Percentiles rank a stretch among this genome's conserved stretches.
Conservation (phyloP, 1,140 invertebrate species). For the Oryctes rhinoceros region DNA sequence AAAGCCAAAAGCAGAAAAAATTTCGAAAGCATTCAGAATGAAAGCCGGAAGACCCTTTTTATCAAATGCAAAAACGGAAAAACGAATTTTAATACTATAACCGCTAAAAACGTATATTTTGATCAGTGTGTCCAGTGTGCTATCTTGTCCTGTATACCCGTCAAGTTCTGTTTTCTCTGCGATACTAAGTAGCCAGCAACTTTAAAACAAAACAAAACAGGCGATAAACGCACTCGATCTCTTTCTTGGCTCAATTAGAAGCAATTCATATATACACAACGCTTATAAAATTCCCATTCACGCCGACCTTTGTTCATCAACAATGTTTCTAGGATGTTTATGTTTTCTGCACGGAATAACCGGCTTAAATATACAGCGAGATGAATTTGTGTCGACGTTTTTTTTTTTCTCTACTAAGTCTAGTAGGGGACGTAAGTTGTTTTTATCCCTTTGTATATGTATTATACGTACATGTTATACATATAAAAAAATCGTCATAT, state of each 20-base stretch:
- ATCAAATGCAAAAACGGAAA: not conserved
- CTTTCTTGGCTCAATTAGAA: too few species aligned
- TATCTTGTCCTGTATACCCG: constrained; percentile 50
- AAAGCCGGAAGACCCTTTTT: not conserved
- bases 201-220: not conserved
- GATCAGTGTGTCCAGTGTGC: constrained; percentile 46
- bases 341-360: too few species aligned
- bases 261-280: too few species aligned
- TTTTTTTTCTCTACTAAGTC: too few species aligned
- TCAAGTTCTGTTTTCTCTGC: constrained; percentile 48
- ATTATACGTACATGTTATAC: too few species aligned
- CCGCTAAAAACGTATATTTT: not conserved
- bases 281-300: not conserved
- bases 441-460: too few species aligned
- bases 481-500: too few species aligned
- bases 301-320: not conserved
- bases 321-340: too few species aligned
- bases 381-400: too few species aligned
- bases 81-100: not conserved
- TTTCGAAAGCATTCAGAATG: not conserved
- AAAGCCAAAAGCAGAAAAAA: not conserved
- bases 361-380: too few species aligned
- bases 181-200: constrained; percentile 42
- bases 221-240: not conserved
- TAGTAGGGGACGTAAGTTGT: too few species aligned